These are phyloP conservation scores for Lindbergichthys nudifrons DNA, from an alignment of 2,797 vertebrate genomes.

Conservation along the genomic window DNA sequence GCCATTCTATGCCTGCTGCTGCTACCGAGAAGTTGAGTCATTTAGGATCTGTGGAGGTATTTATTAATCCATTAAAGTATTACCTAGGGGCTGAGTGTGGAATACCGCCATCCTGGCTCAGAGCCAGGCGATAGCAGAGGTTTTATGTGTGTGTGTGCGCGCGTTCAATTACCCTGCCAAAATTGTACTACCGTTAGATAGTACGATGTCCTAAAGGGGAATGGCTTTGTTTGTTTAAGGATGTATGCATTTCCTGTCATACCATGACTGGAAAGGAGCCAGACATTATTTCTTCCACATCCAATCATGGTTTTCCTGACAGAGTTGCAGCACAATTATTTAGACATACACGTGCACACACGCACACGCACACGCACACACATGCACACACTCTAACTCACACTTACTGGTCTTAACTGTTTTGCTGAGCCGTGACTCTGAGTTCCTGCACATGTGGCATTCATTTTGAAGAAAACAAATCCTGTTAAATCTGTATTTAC, in stretches of 20 bases:
- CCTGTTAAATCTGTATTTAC: slow-evolving; percentile 75
- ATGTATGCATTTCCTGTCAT: slow-evolving; percentile 70
- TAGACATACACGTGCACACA: slow-evolving; percentile 2
- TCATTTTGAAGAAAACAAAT: slow-evolving; percentile 77
- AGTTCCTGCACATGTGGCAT: slow-evolving; percentile 78
- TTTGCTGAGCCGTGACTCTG: slow-evolving; percentile 75
- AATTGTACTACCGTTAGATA: slow-evolving; percentile 57
- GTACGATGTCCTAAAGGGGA: slow-evolving; percentile 52
- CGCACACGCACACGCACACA: background rate
- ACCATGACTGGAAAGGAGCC: slow-evolving; percentile 60
- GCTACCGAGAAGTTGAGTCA: slow-evolving; percentile 59
- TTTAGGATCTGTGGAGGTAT: slow-evolving; percentile 67
- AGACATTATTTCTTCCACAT: slow-evolving; percentile 58
- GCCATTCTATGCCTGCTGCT: slow-evolving; percentile 50
- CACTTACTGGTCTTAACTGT: slow-evolving; percentile 74
- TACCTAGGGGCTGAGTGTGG: slow-evolving; percentile 53
- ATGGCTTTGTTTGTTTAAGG: slow-evolving; percentile 62
- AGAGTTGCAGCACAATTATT: slow-evolving; percentile 56
- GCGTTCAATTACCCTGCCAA: slow-evolving; percentile 44
- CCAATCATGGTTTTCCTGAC: slow-evolving; percentile 61
- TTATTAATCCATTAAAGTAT: slow-evolving; percentile 74
- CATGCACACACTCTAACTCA: slow-evolving; percentile 42
- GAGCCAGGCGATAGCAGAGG: slow-evolving; percentile 40
- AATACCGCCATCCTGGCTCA: slow-evolving; percentile 48
- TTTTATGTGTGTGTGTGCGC: slow-evolving; percentile 18